phyloP scores from a whole-genome alignment of 2,113 vertebrate genomes.

The Zapornia atra region DNA sequence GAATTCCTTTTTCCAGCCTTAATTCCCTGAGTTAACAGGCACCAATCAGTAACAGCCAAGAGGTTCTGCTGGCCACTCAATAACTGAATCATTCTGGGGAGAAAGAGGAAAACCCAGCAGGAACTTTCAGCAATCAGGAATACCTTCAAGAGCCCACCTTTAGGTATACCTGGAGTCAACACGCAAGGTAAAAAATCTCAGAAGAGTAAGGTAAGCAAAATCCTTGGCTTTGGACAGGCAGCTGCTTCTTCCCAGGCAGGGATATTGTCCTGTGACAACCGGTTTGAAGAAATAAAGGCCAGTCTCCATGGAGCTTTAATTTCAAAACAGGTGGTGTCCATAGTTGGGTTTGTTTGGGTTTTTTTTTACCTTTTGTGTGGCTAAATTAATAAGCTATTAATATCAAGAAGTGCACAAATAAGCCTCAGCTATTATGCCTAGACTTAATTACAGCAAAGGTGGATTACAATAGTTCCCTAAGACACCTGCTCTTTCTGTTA shows the following conservation, averaged over 20 bases:
- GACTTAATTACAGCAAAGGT: background rate
- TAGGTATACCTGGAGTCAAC: background rate
- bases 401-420: background rate
- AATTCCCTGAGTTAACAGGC: too few species aligned
- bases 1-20: background rate
- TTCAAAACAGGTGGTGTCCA: background rate
- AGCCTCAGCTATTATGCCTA: background rate
- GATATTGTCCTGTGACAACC: background rate
- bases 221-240: background rate
- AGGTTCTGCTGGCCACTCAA: background rate
- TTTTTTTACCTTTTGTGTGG: background rate
- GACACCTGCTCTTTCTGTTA: background rate
- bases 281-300: background rate
- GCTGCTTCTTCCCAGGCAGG: background rate
- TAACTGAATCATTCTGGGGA: background rate
- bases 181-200: background rate
- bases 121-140: background rate
- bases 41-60: background rate
- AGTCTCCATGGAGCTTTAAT: background rate
- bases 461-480: background rate
- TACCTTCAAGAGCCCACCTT: background rate
- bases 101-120: background rate
- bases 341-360: too few species aligned
- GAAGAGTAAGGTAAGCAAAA: background rate
- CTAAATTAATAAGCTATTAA: background rate